Conservation (phyloP, 2,797 vertebrate species). For the Anguilla megastoma region DNA sequence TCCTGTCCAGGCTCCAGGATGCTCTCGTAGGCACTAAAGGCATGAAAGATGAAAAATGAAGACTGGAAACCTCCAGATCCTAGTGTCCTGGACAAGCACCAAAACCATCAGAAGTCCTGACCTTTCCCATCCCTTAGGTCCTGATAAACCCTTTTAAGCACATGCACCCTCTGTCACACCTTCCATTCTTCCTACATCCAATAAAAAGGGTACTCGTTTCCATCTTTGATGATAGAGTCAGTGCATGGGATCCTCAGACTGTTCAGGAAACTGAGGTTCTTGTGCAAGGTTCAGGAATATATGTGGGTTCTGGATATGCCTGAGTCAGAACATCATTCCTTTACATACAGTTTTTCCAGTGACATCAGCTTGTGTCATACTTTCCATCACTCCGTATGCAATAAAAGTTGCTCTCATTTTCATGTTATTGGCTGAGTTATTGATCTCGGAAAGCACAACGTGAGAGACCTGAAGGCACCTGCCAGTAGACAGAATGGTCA, state of each 20-base stretch:
- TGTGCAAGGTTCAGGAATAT: background rate
- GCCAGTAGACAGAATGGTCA: background rate
- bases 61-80: background rate
- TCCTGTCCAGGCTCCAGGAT: constrained; percentile 30
- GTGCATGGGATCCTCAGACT: background rate
- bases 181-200: background rate
- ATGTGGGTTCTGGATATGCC: too few species aligned
- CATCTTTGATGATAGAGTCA: background rate
- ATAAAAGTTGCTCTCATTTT: background rate
- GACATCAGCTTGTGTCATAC: background rate
- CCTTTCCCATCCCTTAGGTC: too few species aligned
- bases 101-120: background rate
- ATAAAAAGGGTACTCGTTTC: background rate
- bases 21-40: constrained; percentile 14
- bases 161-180: background rate
- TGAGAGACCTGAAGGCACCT: background rate
- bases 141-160: background rate
- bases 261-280: background rate
- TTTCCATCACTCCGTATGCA: background rate
- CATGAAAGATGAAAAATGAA: constrained; percentile 10
- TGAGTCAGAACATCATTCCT: background rate
- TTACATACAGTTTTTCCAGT: background rate
- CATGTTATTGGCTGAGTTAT: background rate
- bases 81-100: background rate
- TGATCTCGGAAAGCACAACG: background rate